Evolutionary conservation across 2,888 invertebrate genomes (phyloP), one percentile per base, ranked within the genome.

Genomic region (Rosalia funebris): DNA sequence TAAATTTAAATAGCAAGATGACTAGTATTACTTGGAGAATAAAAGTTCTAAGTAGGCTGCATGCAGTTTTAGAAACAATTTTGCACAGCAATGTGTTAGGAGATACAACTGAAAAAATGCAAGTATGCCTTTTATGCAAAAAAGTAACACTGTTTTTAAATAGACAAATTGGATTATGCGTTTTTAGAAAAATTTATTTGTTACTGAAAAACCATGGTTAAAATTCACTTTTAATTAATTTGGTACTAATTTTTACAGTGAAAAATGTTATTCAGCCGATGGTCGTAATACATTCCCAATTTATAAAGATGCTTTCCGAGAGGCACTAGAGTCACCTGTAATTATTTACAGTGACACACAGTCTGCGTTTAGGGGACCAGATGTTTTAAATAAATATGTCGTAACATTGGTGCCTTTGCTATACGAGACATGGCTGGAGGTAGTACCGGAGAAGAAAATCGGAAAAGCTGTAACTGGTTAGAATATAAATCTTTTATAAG

Each of bases 341-440:
- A 17, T 59, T 5, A 44, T 56, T 57, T 52, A 25, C 32, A 53
- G 55, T 59, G 25, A 54, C 62, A 50, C 11, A 10, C 4, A 5
- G 10, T 16, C 12, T 14, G 17, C 1, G 32, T 2, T 3, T 11
- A 11, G 4, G 1, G 19, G 17, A 19, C 12, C 19, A 19, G 34
- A 50, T 39, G 11, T 25, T 64, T 84, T 92, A 58, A 83, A 84
- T 55, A 84, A 84, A 47, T 91, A 92, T 76, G 83, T 89, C 20
- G 83, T 86, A 60, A 86, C 87, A 31, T 81, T 95, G 42, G 84
- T 94, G 81, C 92, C 94, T 0, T 81, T 95, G 16, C 83, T 95
- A 55, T 86, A 91, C 76, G 93, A 94, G 77, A 91, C 91, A 47
- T 95, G 95, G 93, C 79, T 92, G 16, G 95, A 95, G 83, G 90